A percentile compares a stretch with the other conserved stretches of the same genome.
Conservation (phyloP, 2,113 vertebrate species). For the Tautogolabrus adspersus region DNA sequence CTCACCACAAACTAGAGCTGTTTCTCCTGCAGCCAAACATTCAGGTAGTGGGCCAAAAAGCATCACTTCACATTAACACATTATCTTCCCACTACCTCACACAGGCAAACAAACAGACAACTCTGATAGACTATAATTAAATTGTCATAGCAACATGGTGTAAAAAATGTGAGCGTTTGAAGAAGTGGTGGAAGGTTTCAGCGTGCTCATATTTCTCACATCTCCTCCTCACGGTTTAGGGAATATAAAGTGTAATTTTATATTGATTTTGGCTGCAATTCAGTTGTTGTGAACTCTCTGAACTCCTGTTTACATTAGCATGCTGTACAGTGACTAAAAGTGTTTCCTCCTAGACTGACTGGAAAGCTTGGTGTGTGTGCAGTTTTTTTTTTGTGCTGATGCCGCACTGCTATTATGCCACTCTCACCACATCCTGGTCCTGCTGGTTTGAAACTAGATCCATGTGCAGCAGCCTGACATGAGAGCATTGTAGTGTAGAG, state of each 20-base stretch:
- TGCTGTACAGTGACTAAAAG: slow-evolving; percentile 31
- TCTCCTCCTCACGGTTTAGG: slow-evolving; percentile 34
- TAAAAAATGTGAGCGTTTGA: slow-evolving; percentile 42
- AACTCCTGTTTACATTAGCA: slow-evolving; percentile 1
- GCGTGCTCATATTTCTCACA: slow-evolving; percentile 53
- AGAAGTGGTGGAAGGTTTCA: slow-evolving; percentile 57
- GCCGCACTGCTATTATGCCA: slow-evolving; percentile 35
- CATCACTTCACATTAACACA: slow-evolving; percentile 67
- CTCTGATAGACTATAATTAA: slow-evolving; percentile 64
- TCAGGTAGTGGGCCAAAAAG: slow-evolving; percentile 52
- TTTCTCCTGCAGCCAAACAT: slow-evolving; percentile 52
- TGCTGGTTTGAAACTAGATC: slow-evolving; percentile 50
- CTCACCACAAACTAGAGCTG: slow-evolving; percentile 52
- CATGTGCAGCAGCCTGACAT: neutral
- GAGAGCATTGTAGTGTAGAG: neutral
- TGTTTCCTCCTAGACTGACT: slow-evolving; percentile 32
- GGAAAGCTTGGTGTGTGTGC: slow-evolving; percentile 17
- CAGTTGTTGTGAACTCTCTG: slow-evolving; percentile 1
- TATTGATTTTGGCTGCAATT: slow-evolving; percentile 35
- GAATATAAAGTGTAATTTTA: slow-evolving; percentile 51
- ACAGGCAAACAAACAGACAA: slow-evolving; percentile 57
- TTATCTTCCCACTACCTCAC: slow-evolving; percentile 63
- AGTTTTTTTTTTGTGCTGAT: slow-evolving; percentile 60
- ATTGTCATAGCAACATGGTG: slow-evolving; percentile 74
- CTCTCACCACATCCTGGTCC: slow-evolving; percentile 71